phyloP scores from a whole-genome alignment of 2,113 vertebrate species.

The Mirza zaza region DNA sequence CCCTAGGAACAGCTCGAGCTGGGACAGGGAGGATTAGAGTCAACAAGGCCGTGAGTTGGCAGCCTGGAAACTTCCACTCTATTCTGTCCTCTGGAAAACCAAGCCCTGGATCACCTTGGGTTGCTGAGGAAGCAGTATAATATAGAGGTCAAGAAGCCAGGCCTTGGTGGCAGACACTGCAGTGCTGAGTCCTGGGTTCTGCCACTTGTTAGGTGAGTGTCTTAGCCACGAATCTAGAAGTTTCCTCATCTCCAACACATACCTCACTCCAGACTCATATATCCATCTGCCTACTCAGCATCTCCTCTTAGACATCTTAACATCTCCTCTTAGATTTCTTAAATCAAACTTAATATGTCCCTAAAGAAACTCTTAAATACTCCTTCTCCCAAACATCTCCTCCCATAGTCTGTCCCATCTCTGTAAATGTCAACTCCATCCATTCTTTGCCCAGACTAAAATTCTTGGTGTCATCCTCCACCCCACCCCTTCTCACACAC shows the following conservation, averaged over 20 bases:
- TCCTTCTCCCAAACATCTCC: neutral
- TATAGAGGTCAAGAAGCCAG: neutral
- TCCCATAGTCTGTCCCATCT: neutral
- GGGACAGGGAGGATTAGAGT: neutral
- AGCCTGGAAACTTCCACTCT: neutral
- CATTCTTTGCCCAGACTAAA: neutral
- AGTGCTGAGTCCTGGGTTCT: neutral
- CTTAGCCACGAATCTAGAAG: neutral
- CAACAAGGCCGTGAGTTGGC: too few species aligned
- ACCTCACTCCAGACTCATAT: neutral
- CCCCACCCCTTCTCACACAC: neutral
- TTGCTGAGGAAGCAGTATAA: neutral
- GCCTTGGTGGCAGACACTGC: neutral
- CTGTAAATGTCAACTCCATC: neutral
- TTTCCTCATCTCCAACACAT: neutral
- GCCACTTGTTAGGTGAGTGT: neutral
- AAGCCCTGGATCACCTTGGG: neutral
- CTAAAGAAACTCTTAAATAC: neutral
- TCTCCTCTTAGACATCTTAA: neutral
- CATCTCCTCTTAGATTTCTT: neutral
- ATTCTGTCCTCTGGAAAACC: neutral
- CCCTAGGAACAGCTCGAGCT: neutral
- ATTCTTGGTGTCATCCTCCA: neutral
- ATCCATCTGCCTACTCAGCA: neutral
- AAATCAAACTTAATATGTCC: neutral